Evolutionary conservation across 2,888 invertebrate species (phyloP).

Genomic region (Euplagia quadripunctaria): DNA sequence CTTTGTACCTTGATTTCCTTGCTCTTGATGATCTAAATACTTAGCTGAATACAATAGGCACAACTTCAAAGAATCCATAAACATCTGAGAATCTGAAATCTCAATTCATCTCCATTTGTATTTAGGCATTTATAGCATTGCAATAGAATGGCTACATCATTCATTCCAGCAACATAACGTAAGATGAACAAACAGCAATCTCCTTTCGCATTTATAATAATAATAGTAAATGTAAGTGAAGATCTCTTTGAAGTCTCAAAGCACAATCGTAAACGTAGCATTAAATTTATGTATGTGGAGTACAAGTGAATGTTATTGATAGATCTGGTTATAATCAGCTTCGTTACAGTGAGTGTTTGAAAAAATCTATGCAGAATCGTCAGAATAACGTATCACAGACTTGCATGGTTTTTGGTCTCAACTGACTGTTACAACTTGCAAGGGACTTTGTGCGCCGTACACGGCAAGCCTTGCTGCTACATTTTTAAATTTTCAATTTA

Average conservation of each 20-base stretch:
- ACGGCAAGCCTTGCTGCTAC: too few relatives aligned
- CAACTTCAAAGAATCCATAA: not conserved
- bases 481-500: too few relatives aligned
- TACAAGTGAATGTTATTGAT: not conserved
- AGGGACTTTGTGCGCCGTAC: too few relatives aligned
- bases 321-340: not conserved
- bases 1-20: not conserved
- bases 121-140: not conserved
- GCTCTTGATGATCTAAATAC: not conserved
- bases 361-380: not conserved
- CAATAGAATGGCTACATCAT: not conserved
- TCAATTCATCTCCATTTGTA: not conserved
- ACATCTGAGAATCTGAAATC: not conserved
- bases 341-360: not conserved
- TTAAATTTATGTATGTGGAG: not conserved
- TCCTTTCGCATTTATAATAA: conserved; percentile 9
- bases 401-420: too few relatives aligned
- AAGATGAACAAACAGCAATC: not conserved
- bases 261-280: not conserved
- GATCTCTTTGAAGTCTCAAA: conserved; percentile 11
- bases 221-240: conserved; percentile 4
- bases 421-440: too few relatives aligned
- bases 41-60: not conserved
- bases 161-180: not conserved
- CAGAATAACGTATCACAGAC: too few relatives aligned